phyloP scores from a whole-genome alignment of 1,140 invertebrate genomes.

The Alviniconcha marisindica region DNA sequence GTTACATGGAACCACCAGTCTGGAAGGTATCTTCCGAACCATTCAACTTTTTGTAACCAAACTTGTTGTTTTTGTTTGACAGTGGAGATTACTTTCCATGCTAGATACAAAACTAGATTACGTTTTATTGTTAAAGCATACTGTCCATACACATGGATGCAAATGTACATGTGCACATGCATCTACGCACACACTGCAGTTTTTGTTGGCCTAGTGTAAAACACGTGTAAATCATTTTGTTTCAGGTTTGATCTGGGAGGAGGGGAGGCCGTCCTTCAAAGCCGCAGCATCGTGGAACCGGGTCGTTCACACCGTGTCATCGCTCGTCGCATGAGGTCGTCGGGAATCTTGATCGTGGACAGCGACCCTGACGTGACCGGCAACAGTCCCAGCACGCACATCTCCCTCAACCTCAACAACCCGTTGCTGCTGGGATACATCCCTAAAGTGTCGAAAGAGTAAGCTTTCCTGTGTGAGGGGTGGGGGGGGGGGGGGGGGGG shows the following conservation, averaged over 20 bases:
- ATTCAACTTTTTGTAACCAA: no score
- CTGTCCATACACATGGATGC: no score
- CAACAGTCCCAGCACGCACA: slow-evolving; percentile 86
- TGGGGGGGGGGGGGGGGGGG: no score
- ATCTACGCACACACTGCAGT: no score
- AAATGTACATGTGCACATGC: no score
- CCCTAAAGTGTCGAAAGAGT: slow-evolving; percentile 77
- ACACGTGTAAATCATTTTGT: slow-evolving; percentile 5
- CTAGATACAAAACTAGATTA: no score
- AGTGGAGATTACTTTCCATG: no score
- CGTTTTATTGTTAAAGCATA: no score
- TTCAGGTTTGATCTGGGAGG: slow-evolving; percentile 91
- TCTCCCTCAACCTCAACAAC: slow-evolving; percentile 88
- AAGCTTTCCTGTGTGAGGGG: no score
- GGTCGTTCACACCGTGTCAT: slow-evolving; percentile 88
- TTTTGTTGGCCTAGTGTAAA: not conserved
- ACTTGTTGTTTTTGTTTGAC: no score
- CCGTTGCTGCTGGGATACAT: slow-evolving; percentile 90
- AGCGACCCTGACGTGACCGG: slow-evolving; percentile 87
- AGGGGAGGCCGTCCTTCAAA: slow-evolving; percentile 86
- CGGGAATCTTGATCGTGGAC: slow-evolving; percentile 90
- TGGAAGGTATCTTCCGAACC: no score
- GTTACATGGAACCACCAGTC: no score
- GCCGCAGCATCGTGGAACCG: slow-evolving; percentile 84
- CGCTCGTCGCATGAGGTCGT: slow-evolving; percentile 89